Evolutionary conservation across 2,797 vertebrate species (phyloP).

Genomic region (Spondyliosoma cantharus): DNA sequence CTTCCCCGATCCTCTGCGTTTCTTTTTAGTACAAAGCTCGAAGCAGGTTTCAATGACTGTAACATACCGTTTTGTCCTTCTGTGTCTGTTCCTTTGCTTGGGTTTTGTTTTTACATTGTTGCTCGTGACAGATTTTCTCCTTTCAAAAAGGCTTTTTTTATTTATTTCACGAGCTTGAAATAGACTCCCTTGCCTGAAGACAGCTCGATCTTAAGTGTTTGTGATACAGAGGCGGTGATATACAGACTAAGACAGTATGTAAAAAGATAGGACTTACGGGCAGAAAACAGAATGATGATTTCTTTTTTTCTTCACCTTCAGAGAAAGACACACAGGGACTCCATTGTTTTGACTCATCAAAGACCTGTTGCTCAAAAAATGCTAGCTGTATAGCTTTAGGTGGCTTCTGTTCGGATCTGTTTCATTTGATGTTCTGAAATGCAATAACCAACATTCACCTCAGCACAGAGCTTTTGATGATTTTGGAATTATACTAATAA

Average conservation of each 20-base stretch:
- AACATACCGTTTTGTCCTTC: not conserved
- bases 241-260: slow-evolving; percentile 7
- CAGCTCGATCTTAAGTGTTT: slow-evolving; percentile 23
- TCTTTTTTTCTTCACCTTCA: not conserved
- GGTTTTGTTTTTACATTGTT: slow-evolving; percentile 17
- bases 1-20: not conserved
- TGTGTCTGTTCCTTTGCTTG: not conserved
- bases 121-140: not conserved
- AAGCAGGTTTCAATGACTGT: not conserved
- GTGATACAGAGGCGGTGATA: slow-evolving; percentile 3
- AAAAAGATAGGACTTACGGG: slow-evolving; percentile 11
- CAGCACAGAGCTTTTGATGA: not conserved
- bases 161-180: slow-evolving; percentile 31
- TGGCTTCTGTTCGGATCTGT: not conserved
- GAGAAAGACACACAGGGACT: not conserved
- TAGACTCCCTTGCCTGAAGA: slow-evolving; percentile 14
- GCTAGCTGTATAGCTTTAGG: not conserved
- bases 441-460: not conserved
- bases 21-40: not conserved
- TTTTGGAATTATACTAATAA: not conserved
- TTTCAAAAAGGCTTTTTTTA: slow-evolving; percentile 3
- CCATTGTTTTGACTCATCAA: slow-evolving; percentile 7
- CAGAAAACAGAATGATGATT: not conserved
- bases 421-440: slow-evolving; percentile 9
- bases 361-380: not conserved